These are phyloP conservation scores for Gephyroberyx darwinii DNA, from an alignment of 2,797 vertebrate species.

Conservation along the genomic window DNA sequence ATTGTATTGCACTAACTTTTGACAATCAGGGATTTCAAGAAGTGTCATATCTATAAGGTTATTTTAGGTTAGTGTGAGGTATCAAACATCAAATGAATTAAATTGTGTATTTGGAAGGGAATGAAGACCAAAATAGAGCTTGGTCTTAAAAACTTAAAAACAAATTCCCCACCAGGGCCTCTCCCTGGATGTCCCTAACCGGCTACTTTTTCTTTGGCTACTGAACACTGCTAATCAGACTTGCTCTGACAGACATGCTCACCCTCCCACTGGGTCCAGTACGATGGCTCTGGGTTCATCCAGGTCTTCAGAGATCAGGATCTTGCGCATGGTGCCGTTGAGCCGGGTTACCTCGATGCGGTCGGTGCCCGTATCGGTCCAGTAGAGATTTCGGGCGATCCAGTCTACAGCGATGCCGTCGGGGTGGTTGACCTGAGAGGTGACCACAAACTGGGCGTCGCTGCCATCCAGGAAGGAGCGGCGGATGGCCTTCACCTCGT, in stretches of 20 bases:
- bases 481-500: conserved; percentile 93
- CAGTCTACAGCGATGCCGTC: conserved; percentile 97
- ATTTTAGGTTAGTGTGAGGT: too few relatives aligned
- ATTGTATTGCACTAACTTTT: too few relatives aligned
- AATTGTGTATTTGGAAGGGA: too few relatives aligned
- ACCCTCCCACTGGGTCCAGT: conserved; percentile 93
- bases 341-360: conserved; percentile 96
- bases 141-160: too few relatives aligned
- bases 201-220: not conserved
- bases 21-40: too few relatives aligned
- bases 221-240: not conserved
- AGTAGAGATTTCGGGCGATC: conserved; percentile 96
- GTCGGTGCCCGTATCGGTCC: conserved; percentile 97
- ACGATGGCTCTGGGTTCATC: conserved; percentile 97
- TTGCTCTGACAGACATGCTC: conserved; percentile 49
- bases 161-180: too few relatives aligned
- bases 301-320: conserved; percentile 93
- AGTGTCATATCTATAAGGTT: too few relatives aligned
- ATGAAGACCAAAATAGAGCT: too few relatives aligned
- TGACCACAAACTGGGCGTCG: conserved; percentile 90
- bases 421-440: conserved; percentile 92
- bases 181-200: too few relatives aligned
- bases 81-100: too few relatives aligned
- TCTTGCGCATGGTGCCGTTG: conserved; percentile 97
- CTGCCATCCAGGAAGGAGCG: conserved; percentile 89